Conservation (phyloP, 2,113 vertebrate species). For the Macrotis lagotis region DNA sequence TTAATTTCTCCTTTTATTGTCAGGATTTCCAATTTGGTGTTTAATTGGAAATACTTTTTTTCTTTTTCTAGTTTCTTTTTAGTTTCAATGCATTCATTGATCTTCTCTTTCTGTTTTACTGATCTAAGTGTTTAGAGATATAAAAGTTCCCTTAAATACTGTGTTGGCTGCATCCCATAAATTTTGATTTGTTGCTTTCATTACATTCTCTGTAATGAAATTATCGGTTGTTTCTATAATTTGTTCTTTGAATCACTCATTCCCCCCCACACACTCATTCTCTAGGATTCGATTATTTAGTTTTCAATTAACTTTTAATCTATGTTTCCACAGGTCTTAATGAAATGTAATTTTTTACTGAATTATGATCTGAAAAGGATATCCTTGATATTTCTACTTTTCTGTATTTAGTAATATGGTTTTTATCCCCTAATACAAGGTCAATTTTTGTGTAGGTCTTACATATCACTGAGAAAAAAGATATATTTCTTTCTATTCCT, state of each 20-base stretch:
- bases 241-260: background rate
- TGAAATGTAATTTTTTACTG: background rate
- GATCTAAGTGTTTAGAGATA: too few species aligned
- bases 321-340: background rate
- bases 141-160: background rate
- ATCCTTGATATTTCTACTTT: background rate
- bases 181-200: background rate
- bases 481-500: background rate
- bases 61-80: background rate
- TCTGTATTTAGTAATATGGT: background rate
- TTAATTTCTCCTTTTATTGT: background rate
- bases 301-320: background rate
- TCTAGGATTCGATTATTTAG: background rate
- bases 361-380: background rate
- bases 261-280: too few species aligned
- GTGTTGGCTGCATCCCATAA: background rate
- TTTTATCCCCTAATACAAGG: background rate
- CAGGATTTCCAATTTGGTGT: background rate
- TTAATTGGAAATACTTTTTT: background rate
- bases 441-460: background rate
- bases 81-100: too few species aligned
- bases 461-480: background rate
- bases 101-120: too few species aligned
- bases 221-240: background rate
- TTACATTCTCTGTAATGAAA: background rate